Percentiles rank a stretch among this genome's conserved stretches.
These are phyloP conservation scores for Dynastes maya DNA, from an alignment of 2,888 invertebrate genomes.

Conservation along the genomic window DNA sequence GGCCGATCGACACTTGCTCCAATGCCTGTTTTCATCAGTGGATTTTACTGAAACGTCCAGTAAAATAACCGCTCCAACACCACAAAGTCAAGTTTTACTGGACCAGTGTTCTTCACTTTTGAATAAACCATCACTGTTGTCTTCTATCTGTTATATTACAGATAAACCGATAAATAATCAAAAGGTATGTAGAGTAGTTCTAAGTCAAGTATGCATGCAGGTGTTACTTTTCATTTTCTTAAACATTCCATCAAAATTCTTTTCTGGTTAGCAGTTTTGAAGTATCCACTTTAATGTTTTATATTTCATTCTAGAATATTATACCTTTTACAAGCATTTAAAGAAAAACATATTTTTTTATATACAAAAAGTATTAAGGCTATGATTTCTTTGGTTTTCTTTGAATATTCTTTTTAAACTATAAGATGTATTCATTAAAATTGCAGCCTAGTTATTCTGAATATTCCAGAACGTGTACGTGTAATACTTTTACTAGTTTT, in stretches of 20 bases:
- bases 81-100: slow-evolving; percentile 83
- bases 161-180: slow-evolving; percentile 86
- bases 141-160: slow-evolving; percentile 90
- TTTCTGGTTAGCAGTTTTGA: too few species aligned
- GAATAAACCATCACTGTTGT: slow-evolving; percentile 89
- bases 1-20: slow-evolving; percentile 97
- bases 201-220: background rate
- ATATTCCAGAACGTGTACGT: too few species aligned
- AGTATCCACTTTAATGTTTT: too few species aligned
- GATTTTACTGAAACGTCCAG: slow-evolving; percentile 82
- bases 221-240: background rate
- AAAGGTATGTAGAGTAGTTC: slow-evolving; percentile 72
- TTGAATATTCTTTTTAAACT: too few species aligned
- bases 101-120: slow-evolving; percentile 86
- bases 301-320: too few species aligned
- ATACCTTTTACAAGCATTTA: too few species aligned
- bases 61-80: slow-evolving; percentile 74
- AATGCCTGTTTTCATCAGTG: slow-evolving; percentile 92
- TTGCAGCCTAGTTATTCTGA: too few species aligned
- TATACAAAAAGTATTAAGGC: too few species aligned
- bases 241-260: background rate
- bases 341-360: too few species aligned
- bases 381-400: too few species aligned
- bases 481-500: too few species aligned
- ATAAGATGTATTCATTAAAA: too few species aligned